Percentiles rank a stretch among this genome's conserved stretches.
phyloP scores from a whole-genome alignment of 2,113 vertebrate species.

The Eulacestoma nigropectus region DNA sequence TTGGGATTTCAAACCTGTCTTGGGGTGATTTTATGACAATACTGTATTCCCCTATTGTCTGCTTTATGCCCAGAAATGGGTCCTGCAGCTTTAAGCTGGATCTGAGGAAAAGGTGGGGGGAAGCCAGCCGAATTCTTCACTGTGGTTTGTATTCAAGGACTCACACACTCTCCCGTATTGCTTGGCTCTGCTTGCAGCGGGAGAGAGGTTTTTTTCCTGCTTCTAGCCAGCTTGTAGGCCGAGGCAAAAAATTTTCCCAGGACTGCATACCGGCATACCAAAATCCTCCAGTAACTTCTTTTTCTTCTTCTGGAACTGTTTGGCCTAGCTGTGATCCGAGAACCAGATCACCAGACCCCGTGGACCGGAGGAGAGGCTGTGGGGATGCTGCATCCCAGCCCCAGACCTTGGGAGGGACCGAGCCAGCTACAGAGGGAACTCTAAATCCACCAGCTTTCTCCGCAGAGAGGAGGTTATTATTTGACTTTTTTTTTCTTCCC shows the following conservation, averaged over 20 bases:
- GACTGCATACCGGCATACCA: not conserved
- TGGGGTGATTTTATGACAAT: not conserved
- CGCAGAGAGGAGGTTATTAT: not conserved
- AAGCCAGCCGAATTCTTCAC: not conserved
- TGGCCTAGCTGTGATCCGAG: not conserved
- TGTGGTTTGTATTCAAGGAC: not conserved
- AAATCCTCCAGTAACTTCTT: not conserved
- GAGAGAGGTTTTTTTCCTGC: not conserved
- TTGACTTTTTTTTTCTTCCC: not conserved
- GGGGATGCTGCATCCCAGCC: not conserved
- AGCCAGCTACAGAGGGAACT: not conserved
- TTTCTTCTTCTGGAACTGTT: not conserved
- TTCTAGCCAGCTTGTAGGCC: not conserved
- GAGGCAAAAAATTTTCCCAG: not conserved
- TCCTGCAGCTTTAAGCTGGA: not conserved
- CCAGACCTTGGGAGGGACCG: not conserved
- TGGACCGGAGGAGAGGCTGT: not conserved
- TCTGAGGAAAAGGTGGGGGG: not conserved
- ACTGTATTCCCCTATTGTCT: not conserved
- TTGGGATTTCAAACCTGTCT: not conserved
- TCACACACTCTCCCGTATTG: not conserved
- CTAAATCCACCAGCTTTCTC: not conserved
- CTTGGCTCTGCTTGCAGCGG: not conserved
- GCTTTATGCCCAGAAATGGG: not conserved
- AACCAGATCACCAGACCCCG: not conserved